Conservation (phyloP, 2,888 invertebrate genomes). For the Alloscopus bannaensis region DNA sequence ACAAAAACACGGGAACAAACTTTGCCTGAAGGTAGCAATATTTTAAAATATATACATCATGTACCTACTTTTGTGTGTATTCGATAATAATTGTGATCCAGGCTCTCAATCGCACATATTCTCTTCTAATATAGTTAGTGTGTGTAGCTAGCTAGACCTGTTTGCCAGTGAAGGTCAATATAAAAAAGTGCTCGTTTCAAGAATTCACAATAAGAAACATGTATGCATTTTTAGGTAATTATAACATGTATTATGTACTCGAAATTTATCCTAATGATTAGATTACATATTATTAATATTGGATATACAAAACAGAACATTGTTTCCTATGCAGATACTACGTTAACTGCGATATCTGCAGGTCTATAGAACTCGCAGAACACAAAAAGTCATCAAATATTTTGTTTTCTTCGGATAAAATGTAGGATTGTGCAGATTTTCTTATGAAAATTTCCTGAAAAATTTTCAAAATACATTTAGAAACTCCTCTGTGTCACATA, state of each 20-base stretch:
- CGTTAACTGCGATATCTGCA: slow-evolving; percentile 18
- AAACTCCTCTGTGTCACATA: not conserved
- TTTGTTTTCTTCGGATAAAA: not conserved
- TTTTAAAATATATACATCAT: slow-evolving; percentile 6
- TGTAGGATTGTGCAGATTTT: slow-evolving; percentile 7
- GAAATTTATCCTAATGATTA: slow-evolving; percentile 18
- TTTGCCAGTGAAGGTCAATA: slow-evolving; percentile 49
- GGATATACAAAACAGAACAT: slow-evolving; percentile 38
- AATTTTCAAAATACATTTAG: slow-evolving; percentile 9
- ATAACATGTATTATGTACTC: not conserved
- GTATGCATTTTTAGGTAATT: slow-evolving; percentile 8
- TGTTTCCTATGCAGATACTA: slow-evolving; percentile 10
- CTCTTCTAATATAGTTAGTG: no score
- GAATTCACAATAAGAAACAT: slow-evolving; percentile 47
- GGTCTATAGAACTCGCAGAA: slow-evolving; percentile 32
- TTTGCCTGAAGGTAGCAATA: no score
- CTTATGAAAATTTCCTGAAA: slow-evolving; percentile 18
- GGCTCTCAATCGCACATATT: slow-evolving; percentile 11
- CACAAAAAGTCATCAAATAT: slow-evolving; percentile 27
- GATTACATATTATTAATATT: slow-evolving; percentile 17
- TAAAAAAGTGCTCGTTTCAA: slow-evolving; percentile 51
- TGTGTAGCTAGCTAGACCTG: not conserved
- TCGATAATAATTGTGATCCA: slow-evolving; percentile 1
- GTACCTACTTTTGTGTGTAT: slow-evolving; percentile 13
- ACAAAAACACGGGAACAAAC: slow-evolving; percentile 39